phyloP scores from a whole-genome alignment of 30 jellyfish, hydroid and myxozoan species.

The Catostylus mosaicus region DNA sequence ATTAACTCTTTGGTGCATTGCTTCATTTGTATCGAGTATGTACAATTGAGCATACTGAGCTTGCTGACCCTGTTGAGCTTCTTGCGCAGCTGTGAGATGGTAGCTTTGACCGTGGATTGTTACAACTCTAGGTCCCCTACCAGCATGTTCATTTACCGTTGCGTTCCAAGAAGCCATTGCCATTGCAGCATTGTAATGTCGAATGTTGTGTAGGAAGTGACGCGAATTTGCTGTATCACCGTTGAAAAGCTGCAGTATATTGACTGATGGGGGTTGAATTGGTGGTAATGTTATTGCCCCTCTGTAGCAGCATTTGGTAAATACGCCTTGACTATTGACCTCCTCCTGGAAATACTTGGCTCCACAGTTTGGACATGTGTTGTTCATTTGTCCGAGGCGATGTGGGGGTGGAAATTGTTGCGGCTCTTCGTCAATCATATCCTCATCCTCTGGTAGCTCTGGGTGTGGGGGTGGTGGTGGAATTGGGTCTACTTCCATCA shows the following conservation, averaged over 20 bases:
- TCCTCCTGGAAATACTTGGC: conserved; percentile 7
- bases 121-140: conserved; percentile 42
- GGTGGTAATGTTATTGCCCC: not conserved
- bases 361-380: conserved; percentile 27
- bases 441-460: conserved; percentile 18
- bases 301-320: not conserved
- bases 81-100: conserved; percentile 43
- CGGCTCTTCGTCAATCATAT: conserved; percentile 18
- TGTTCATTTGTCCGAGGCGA: conserved; percentile 16
- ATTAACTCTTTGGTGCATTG: conserved; percentile 27
- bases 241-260: too few relatives aligned
- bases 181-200: conserved; percentile 34
- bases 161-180: conserved; percentile 68
- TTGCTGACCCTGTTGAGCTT: conserved; percentile 29
- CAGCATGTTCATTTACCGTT: conserved; percentile 20
- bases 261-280: not conserved
- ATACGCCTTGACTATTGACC: not conserved
- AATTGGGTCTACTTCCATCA: too few relatives aligned
- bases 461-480: too few relatives aligned
- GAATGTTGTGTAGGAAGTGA: conserved; percentile 30
- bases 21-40: conserved; percentile 42
- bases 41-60: conserved; percentile 51
- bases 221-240: not conserved
- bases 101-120: conserved; percentile 61
- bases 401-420: conserved; percentile 31